Percentiles rank a stretch among this genome's conserved stretches.
These are phyloP conservation scores for Clupea harengus DNA, from an alignment of 2,113 vertebrate genomes.

Conservation along the genomic window DNA sequence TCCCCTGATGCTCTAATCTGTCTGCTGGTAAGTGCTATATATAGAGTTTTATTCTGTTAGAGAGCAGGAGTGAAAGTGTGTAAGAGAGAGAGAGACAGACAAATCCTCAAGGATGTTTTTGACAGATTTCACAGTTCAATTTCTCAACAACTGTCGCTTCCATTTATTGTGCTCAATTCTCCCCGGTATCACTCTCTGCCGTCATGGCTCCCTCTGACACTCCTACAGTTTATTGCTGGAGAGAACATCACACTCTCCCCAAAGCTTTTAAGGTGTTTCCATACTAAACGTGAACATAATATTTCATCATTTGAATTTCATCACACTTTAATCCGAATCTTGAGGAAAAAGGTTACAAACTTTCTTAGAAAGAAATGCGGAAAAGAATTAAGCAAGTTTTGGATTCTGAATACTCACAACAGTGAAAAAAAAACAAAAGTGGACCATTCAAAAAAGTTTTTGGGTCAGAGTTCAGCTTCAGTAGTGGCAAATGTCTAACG, in stretches of 20 bases:
- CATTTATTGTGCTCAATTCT: slow-evolving; percentile 47
- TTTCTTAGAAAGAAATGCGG: no score
- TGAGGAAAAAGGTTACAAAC: no score
- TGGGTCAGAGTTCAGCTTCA: no score
- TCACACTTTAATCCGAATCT: neutral
- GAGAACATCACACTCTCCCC: neutral
- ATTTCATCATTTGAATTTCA: neutral
- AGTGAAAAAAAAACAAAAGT: neutral
- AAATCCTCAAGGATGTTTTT: slow-evolving; percentile 60
- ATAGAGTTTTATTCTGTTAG: slow-evolving; percentile 59
- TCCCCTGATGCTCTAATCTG: slow-evolving; percentile 35
- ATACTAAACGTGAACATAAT: neutral
- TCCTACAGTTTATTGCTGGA: neutral
- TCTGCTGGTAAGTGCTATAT: slow-evolving; percentile 48
- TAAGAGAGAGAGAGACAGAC: slow-evolving; percentile 7
- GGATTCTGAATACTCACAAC: neutral
- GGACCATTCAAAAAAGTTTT: neutral
- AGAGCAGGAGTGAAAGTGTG: slow-evolving; percentile 21
- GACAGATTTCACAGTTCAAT: slow-evolving; percentile 64
- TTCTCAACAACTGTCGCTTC: slow-evolving; percentile 46
- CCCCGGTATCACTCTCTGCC: neutral
- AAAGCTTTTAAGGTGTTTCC: neutral
- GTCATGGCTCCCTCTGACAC: neutral
- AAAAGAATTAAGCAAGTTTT: no score
- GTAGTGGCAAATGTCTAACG: neutral